Evolutionary conservation across 2,113 vertebrate genomes (phyloP), one percentile per base, ranked within the genome.

Genomic region (Paracanthobrama guichenoti): DNA sequence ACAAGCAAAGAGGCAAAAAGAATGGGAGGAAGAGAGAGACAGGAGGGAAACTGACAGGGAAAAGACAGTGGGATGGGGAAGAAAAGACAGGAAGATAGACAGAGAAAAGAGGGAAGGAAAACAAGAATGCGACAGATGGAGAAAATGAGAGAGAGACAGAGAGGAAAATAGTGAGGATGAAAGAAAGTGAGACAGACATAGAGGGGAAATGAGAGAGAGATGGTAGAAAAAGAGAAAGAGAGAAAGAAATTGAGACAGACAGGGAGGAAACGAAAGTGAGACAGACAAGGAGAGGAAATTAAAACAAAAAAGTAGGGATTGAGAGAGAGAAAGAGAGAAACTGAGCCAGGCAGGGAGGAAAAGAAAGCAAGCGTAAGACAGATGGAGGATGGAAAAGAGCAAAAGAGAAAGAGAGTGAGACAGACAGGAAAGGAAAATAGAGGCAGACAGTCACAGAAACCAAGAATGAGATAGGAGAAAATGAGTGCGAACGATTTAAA

Each of bases 381-480:
- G 39, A 39, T 39, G 39, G 11, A 48, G 46, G 12, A 48, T 48
- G 46, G 44, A 74, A 39, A 39, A 39, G 39, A 39, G 39, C 6
- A n/a, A 4, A 18, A 75, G 44, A 57, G 50, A 22, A 22, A 57
- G 18, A 55, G 4, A 77, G 50, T 4, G 22, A 42, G 55, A 78
- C 53, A 42, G n/a, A n/a, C 18, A 55, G 13, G 10, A 53, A 76
- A 55, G 53, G 28, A 60, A 60, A 39, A 28, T 50, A 74, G 24
- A 50, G 14, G 26, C 24, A 31, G 73, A 75, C 4, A 75, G 73
- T 7, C 16, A 28, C 48, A 79, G 31, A 79, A 42, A 60, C 28
- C 8, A 31, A 62, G 55, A 79, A 39, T 9, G 77, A 79, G 77
- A 35, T n/a, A 60, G 12, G 42, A 85, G 72, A 50, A 53, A 85